phyloP scores from a whole-genome alignment of 2,888 invertebrate species.

The Amorpha juglandis region DNA sequence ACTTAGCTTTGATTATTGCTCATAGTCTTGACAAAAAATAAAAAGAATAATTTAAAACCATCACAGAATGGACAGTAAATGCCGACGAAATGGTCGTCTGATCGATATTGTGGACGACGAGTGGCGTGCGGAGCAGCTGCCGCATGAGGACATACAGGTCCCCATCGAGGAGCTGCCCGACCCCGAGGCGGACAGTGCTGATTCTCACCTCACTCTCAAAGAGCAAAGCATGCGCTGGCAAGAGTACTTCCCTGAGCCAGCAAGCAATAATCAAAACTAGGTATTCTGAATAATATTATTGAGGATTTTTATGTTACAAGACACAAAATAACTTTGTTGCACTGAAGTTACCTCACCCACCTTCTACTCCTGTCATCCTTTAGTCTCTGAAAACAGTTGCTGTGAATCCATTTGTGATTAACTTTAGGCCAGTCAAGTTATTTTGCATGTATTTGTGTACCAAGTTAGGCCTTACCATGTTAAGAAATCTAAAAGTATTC shows the following conservation, averaged over 20 bases:
- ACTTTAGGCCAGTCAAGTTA: no score
- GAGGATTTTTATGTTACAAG: background rate
- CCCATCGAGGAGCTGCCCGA: slow-evolving; percentile 95
- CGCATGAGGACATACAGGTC: slow-evolving; percentile 92
- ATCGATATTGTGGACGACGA: slow-evolving; percentile 92
- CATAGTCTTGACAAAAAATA: background rate
- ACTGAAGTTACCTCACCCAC: no score
- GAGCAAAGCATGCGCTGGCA: slow-evolving; percentile 91
- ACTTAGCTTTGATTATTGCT: slow-evolving; percentile 69
- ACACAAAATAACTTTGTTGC: background rate
- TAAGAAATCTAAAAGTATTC: no score
- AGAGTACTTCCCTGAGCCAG: slow-evolving; percentile 83
- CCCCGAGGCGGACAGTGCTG: slow-evolving; percentile 96
- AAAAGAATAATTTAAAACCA: background rate
- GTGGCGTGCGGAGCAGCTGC: slow-evolving; percentile 93
- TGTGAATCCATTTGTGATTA: no score
- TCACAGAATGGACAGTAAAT: slow-evolving; percentile 90
- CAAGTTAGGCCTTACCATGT: no score
- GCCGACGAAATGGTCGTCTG: slow-evolving; percentile 89
- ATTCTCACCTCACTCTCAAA: slow-evolving; percentile 94
- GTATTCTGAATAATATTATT: slow-evolving; percentile 47
- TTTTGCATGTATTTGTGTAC: no score
- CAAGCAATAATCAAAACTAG: slow-evolving; percentile 75
- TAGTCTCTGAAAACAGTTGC: no score
- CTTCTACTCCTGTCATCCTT: no score